Conservation (phyloP, 2,888 invertebrate species). For the Luffia ferchaultella region DNA sequence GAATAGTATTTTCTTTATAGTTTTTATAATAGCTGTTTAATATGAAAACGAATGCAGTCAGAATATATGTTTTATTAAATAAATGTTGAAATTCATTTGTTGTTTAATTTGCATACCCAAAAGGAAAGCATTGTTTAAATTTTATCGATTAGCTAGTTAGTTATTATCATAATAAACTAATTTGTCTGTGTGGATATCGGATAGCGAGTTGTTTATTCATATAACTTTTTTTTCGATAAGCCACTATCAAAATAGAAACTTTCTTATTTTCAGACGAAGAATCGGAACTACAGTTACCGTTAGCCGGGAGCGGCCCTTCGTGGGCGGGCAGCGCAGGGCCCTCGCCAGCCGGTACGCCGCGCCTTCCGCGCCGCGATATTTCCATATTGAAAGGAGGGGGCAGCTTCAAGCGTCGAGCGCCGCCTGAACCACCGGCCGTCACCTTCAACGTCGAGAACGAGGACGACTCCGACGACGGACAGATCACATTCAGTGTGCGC, state of each 20-base stretch:
- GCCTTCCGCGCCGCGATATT: conserved; percentile 33
- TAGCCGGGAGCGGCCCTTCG: conserved; percentile 21
- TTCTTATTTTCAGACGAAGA: conserved; percentile 36
- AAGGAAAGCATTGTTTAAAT: too few species aligned
- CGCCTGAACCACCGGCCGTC: conserved; percentile 39
- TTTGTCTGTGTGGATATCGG: too few species aligned
- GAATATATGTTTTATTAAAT: conserved; percentile 11
- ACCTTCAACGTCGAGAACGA: conserved; percentile 59
- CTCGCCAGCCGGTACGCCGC: conserved; percentile 29
- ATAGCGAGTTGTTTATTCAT: too few species aligned
- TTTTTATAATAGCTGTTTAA: too few species aligned
- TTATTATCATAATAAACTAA: too few species aligned
- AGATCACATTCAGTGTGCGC: conserved; percentile 51
- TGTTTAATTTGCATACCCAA: conserved; percentile 16
- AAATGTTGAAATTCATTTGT: conserved; percentile 8
- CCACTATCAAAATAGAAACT: too few species aligned
- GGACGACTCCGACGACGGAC: conserved; percentile 44
- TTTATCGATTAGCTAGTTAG: too few species aligned
- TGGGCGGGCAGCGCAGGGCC: conserved; percentile 23
- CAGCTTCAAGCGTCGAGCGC: conserved; percentile 23
- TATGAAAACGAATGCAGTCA: neutral
- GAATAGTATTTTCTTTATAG: too few species aligned
- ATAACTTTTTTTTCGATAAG: too few species aligned
- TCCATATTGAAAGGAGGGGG: conserved; percentile 36
- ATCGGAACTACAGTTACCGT: conserved; percentile 32